Conservation (phyloP, 2,888 invertebrate genomes). For the Xylota sylvarum region DNA sequence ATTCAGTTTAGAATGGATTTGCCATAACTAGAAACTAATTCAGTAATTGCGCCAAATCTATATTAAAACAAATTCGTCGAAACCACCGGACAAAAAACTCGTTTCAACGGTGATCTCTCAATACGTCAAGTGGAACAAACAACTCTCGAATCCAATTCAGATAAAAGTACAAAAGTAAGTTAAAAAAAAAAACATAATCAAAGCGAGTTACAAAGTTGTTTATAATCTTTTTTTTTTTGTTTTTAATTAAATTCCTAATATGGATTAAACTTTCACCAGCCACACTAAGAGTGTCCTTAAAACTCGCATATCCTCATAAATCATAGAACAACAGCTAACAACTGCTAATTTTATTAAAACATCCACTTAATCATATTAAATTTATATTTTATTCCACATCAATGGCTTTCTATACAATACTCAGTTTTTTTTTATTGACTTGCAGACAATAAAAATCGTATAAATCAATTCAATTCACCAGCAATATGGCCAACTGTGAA, state of each 20-base stretch:
- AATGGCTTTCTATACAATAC: neutral
- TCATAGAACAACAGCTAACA: neutral
- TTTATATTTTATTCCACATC: conserved; percentile 6
- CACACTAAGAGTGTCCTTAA: neutral
- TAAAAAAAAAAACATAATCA: too few relatives aligned
- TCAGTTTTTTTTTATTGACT: neutral
- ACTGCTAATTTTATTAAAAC: conserved; percentile 29
- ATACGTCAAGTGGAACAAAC: conserved; percentile 54
- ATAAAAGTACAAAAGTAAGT: neutral
- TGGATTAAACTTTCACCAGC: neutral
- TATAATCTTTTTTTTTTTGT: too few relatives aligned
- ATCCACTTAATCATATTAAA: conserved; percentile 36
- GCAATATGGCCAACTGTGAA: conserved; percentile 24
- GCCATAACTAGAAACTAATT: conserved; percentile 31
- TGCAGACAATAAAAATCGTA: conserved; percentile 21
- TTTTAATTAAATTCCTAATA: neutral
- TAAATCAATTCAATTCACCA: conserved; percentile 44
- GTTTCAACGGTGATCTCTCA: conserved; percentile 4
- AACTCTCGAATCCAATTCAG: conserved; percentile 31
- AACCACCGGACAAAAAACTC: too few relatives aligned
- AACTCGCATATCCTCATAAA: neutral
- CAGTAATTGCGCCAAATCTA: conserved; percentile 30
- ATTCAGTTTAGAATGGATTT: conserved; percentile 29
- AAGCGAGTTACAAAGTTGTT: too few relatives aligned
- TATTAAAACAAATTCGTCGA: conserved; percentile 17